phyloP scores from a whole-genome alignment of 2,888 invertebrate genomes.

The Oxyteleia sp. region DNA sequence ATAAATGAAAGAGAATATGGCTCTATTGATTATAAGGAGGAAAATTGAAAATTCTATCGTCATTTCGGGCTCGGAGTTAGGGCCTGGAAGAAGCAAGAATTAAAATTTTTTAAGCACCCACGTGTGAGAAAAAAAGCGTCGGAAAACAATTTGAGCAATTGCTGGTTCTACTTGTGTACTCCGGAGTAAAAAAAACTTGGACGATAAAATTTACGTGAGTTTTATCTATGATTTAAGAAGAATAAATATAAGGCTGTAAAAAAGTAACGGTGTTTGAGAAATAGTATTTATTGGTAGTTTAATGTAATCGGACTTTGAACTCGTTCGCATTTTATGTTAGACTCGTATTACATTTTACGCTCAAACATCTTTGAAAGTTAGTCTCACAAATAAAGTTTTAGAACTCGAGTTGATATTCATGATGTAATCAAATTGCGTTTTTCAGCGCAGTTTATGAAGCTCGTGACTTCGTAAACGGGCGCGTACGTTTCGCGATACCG shows the following conservation, averaged over 20 bases:
- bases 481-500: neutral
- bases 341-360: conserved; percentile 47
- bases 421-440: conserved; percentile 45
- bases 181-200: neutral
- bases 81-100: neutral
- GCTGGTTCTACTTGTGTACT: neutral
- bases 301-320: conserved; percentile 42
- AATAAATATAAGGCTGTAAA: conserved; percentile 30
- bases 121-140: neutral
- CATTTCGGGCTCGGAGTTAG: neutral
- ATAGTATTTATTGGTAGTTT: conserved; percentile 40
- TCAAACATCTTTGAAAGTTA: conserved; percentile 51
- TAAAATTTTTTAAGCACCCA: neutral
- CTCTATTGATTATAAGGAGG: conserved; percentile 10
- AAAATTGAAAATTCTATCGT: conserved; percentile 9
- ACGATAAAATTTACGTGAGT: conserved; percentile 19
- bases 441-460: conserved; percentile 28
- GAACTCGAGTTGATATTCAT: conserved; percentile 46
- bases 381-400: conserved; percentile 47
- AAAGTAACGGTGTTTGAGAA: conserved; percentile 20
- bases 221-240: conserved; percentile 40
- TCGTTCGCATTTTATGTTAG: conserved; percentile 43
- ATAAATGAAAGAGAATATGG: conserved; percentile 21
- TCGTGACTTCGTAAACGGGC: conserved; percentile 10
- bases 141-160: neutral